Percentiles rank a stretch among this genome's conserved stretches.
Conservation (phyloP, 2,113 vertebrate genomes). For the Gavialis gangeticus region DNA sequence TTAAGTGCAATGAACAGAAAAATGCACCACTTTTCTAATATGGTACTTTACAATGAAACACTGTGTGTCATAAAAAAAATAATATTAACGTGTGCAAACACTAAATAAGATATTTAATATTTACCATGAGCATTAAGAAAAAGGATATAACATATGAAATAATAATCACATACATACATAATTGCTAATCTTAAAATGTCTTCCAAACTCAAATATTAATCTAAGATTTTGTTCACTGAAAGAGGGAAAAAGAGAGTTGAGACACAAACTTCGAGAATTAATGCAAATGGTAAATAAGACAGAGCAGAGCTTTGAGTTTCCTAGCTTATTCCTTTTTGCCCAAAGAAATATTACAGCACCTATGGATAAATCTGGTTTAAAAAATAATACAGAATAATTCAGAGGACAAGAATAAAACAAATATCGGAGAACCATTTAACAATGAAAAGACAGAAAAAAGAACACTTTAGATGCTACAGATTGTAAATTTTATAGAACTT, state of each 20-base stretch:
- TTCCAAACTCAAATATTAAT: background rate
- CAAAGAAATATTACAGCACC: background rate
- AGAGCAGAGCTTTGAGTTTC: background rate
- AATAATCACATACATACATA: background rate
- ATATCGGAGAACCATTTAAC: fast-evolving
- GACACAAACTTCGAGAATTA: background rate
- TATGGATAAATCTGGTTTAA: background rate
- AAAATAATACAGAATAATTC: background rate
- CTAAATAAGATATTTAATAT: conserved; percentile 17
- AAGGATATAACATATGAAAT: background rate
- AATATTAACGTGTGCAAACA: background rate
- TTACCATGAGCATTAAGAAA: background rate
- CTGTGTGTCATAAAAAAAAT: background rate
- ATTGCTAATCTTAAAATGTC: background rate
- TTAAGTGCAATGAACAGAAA: background rate
- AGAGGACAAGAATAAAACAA: background rate
- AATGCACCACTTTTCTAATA: background rate
- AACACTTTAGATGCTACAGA: background rate
- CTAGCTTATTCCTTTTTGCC: background rate
- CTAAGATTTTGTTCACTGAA: background rate
- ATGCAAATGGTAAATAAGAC: background rate
- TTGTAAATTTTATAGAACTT: conserved; percentile 61
- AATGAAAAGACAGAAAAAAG: conserved; percentile 8
- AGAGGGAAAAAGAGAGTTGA: background rate
- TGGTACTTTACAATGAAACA: background rate